Percentiles rank a stretch among this genome's conserved stretches.
Conservation (phyloP, 2,888 invertebrate genomes). For the Drosophila imparisetae region DNA sequence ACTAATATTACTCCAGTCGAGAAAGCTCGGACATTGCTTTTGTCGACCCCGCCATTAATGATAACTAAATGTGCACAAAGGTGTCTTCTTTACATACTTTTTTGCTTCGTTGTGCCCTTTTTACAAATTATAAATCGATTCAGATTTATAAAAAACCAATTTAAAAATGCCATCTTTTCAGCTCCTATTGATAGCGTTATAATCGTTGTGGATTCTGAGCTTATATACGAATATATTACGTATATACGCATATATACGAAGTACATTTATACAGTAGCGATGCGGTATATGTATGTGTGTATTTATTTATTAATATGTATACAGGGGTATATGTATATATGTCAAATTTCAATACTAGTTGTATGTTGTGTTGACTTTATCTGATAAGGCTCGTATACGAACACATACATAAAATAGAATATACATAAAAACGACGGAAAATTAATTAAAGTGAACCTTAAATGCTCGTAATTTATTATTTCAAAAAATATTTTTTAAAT, state of each 20-base stretch:
- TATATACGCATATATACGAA: neutral
- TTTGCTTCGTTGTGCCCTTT: neutral
- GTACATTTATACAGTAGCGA: neutral
- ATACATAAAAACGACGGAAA: neutral
- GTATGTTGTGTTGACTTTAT: neutral
- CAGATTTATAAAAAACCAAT: neutral
- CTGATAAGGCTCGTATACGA: neutral
- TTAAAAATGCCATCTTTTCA: neutral
- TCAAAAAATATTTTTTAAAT: neutral
- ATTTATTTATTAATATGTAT: neutral
- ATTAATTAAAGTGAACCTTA: slow-evolving; percentile 5
- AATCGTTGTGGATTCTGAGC: neutral
- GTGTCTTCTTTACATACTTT: neutral
- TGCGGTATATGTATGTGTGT: neutral
- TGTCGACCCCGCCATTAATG: neutral
- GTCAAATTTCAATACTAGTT: neutral
- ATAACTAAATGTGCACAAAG: neutral
- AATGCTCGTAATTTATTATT: neutral
- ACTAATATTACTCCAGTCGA: neutral
- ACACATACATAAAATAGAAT: neutral
- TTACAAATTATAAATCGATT: neutral
- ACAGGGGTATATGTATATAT: neutral
- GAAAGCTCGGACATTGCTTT: neutral
- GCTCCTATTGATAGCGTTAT: neutral
- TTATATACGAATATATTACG: neutral